These are phyloP conservation scores for Lepus timidus DNA, from an alignment of 2,113 vertebrate species.

Conservation along the genomic window DNA sequence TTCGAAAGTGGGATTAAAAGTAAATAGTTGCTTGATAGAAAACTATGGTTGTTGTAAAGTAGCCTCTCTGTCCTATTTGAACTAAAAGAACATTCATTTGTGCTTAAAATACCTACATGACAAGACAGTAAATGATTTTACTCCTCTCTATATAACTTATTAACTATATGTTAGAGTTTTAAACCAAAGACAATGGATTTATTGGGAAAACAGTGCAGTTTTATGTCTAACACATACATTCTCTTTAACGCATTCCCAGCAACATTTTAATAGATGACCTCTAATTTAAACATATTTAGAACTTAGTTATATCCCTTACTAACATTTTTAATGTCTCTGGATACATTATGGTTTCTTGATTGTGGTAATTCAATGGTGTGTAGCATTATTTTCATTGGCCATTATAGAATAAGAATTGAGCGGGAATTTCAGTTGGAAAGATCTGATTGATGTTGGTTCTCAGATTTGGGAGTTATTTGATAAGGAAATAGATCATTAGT, in stretches of 20 bases:
- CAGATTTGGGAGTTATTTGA: conserved; percentile 34
- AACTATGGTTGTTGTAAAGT: not conserved
- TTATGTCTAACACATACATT: conserved; percentile 9
- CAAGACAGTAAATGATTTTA: conserved; percentile 47
- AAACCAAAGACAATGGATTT: conserved; percentile 33
- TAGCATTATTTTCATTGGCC: conserved; percentile 1
- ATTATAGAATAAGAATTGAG: conserved; percentile 23
- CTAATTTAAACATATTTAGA: conserved; percentile 51
- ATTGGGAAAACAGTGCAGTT: conserved; percentile 15
- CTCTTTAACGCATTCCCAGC: not conserved
- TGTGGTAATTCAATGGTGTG: conserved; percentile 4
- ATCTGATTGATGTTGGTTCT: conserved; percentile 23
- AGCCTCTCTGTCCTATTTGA: not conserved
- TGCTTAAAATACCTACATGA: conserved; percentile 54
- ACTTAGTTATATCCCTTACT: not conserved
- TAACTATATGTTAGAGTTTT: conserved; percentile 35
- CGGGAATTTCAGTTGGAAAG: conserved; percentile 51
- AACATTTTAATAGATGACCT: conserved; percentile 35
- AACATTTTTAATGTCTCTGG: conserved; percentile 23
- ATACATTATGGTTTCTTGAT: not conserved
- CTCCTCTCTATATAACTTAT: conserved; percentile 29
- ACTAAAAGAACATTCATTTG: not conserved
- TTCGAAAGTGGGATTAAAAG: conserved; percentile 46
- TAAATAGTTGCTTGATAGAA: conserved; percentile 18
- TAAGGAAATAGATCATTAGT: conserved; percentile 17